These are phyloP conservation scores for Mimumesa dahlbomi DNA, from an alignment of 2,888 invertebrate genomes.

Conservation along the genomic window DNA sequence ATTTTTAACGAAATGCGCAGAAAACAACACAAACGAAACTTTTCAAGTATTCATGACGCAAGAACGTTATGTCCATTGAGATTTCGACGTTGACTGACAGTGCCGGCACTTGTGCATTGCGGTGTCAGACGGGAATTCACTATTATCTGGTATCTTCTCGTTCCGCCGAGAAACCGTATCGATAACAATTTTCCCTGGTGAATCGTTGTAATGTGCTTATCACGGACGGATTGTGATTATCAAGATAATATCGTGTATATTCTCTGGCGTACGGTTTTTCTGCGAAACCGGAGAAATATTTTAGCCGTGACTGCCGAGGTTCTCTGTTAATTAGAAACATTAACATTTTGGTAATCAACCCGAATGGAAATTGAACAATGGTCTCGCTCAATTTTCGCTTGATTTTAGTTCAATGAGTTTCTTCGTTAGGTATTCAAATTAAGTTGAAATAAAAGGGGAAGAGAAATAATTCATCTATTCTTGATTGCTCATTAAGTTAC, in stretches of 20 bases:
- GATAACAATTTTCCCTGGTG: constrained; percentile 42
- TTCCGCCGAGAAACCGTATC: constrained; percentile 26
- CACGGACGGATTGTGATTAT: constrained; percentile 36
- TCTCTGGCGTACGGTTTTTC: background rate
- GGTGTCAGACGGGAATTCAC: constrained; percentile 12
- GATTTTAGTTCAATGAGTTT: too few species aligned
- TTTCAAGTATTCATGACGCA: constrained; percentile 23
- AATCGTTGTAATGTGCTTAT: constrained; percentile 47
- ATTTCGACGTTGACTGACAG: constrained; percentile 39
- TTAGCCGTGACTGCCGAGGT: too few species aligned
- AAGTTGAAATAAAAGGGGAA: background rate
- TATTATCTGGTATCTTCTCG: constrained; percentile 27
- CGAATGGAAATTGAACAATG: too few species aligned
- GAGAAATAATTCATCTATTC: too few species aligned
- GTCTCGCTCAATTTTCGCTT: too few species aligned
- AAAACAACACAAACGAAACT: background rate
- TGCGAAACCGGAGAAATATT: background rate
- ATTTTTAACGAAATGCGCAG: constrained; percentile 11
- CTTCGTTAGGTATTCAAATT: too few species aligned
- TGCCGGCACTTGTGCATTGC: constrained; percentile 13
- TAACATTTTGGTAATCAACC: too few species aligned
- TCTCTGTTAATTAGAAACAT: too few species aligned
- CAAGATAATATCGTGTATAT: constrained; percentile 40
- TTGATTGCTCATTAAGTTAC: too few species aligned
- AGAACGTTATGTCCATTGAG: constrained; percentile 31